These are phyloP conservation scores for Tragelaphus strepsiceros DNA, from an alignment of 2,113 vertebrate species.

Conservation along the genomic window DNA sequence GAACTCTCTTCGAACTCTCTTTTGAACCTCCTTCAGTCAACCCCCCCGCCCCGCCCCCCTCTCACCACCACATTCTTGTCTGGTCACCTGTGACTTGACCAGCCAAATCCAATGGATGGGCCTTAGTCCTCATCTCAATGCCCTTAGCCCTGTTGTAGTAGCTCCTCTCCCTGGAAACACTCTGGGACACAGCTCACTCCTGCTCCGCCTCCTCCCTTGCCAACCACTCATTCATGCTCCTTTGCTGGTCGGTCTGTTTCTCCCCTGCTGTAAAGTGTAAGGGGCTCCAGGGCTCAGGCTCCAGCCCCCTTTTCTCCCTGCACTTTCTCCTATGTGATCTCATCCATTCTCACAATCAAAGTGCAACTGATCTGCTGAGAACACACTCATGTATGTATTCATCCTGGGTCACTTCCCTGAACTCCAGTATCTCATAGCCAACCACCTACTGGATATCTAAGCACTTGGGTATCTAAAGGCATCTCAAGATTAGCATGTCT, in stretches of 20 bases:
- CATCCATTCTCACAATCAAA: background rate
- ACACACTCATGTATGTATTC: background rate
- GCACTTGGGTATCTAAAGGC: background rate
- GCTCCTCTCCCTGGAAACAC: background rate
- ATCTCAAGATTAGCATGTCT: background rate
- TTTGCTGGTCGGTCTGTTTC: background rate
- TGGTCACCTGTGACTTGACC: background rate
- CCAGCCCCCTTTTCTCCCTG: background rate
- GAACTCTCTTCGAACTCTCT: background rate
- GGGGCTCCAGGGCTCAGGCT: background rate
- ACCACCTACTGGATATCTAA: background rate
- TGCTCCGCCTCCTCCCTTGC: background rate
- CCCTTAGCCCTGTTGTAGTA: background rate
- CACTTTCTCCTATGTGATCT: too few species aligned
- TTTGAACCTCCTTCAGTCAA: background rate
- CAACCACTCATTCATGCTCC: background rate
- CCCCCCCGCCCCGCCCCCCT: rapidly evolving
- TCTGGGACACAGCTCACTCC: background rate
- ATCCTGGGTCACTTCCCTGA: background rate
- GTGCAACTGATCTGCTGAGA: background rate
- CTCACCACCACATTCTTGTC: background rate
- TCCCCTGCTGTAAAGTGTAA: background rate
- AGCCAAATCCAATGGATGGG: background rate
- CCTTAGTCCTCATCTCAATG: background rate
- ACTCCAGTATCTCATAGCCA: background rate